These are phyloP conservation scores for Nemapogon koenigi DNA, from an alignment of 2,888 invertebrate genomes.

Conservation along the genomic window DNA sequence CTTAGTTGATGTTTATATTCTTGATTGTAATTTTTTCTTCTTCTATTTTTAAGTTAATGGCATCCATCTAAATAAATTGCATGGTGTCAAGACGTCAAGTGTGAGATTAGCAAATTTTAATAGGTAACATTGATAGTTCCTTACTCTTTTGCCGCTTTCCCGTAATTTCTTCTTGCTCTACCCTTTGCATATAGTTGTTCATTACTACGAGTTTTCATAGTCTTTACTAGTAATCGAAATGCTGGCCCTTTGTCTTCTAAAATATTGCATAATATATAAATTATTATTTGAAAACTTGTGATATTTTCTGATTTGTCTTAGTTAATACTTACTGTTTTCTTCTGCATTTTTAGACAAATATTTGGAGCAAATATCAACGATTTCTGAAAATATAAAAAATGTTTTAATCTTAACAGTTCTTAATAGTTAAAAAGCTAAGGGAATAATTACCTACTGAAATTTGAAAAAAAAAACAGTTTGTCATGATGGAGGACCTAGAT, in stretches of 20 bases:
- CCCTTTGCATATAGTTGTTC: slow-evolving; percentile 29
- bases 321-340: slow-evolving; percentile 34
- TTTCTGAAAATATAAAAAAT: slow-evolving; percentile 28
- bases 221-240: slow-evolving; percentile 28
- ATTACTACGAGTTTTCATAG: slow-evolving; percentile 28
- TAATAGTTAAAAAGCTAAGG: slow-evolving; percentile 2
- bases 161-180: slow-evolving; percentile 25
- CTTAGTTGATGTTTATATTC: too few relatives aligned
- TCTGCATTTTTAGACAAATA: slow-evolving; percentile 44
- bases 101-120: neutral
- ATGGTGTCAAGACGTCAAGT: too few relatives aligned
- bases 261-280: slow-evolving; percentile 8
- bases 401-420: neutral
- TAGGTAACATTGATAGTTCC: slow-evolving; percentile 14
- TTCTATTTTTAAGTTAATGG: too few relatives aligned
- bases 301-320: neutral
- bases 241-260: slow-evolving; percentile 46
- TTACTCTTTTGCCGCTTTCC: slow-evolving; percentile 36
- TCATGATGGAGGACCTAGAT: too few relatives aligned
- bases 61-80: too few relatives aligned
- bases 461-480: neutral
- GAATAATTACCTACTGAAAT: too few relatives aligned
- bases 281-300: neutral
- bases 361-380: slow-evolving; percentile 37
- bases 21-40: too few relatives aligned